phyloP scores from a whole-genome alignment of 2,888 invertebrate species.

The Dromius quadrimaculatus region DNA sequence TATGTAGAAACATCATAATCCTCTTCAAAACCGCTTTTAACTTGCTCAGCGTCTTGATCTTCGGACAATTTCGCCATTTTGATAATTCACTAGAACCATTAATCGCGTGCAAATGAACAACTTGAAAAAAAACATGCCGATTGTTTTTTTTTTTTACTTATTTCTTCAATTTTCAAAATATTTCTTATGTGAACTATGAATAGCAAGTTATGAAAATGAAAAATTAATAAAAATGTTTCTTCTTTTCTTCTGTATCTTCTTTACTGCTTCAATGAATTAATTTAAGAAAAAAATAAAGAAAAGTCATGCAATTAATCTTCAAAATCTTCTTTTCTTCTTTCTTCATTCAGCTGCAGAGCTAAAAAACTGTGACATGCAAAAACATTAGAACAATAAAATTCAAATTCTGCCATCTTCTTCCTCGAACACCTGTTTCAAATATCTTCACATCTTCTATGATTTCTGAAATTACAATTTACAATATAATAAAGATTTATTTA shows the following conservation, averaged over 20 bases:
- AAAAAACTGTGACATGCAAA: conserved; percentile 4
- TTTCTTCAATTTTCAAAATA: background rate
- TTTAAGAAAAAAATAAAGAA: background rate
- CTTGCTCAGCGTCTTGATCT: conserved; percentile 28
- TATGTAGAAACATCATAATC: conserved; percentile 44
- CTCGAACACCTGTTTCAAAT: conserved; percentile 7
- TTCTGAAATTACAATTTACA: conserved; percentile 17
- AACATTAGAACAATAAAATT: background rate
- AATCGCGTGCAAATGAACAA: conserved; percentile 27
- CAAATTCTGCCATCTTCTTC: background rate
- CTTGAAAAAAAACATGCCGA: conserved; percentile 5
- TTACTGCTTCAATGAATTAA: background rate
- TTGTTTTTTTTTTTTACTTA: background rate
- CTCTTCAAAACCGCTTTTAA: conserved; percentile 34
- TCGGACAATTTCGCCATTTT: conserved; percentile 37
- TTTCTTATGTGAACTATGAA: background rate
- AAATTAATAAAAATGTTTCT: conserved; percentile 1
- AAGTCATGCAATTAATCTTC: background rate
- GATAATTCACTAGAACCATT: conserved; percentile 37
- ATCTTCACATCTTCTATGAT: conserved; percentile 5
- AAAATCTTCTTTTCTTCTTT: conserved; percentile 4
- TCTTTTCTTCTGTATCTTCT: conserved; percentile 6
- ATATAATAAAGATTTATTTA: background rate
- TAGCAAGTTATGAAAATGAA: background rate
- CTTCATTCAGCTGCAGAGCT: background rate